These are phyloP conservation scores for Bos taurus DNA, from an alignment of 2,113 vertebrate genomes.

Conservation along the genomic window DNA sequence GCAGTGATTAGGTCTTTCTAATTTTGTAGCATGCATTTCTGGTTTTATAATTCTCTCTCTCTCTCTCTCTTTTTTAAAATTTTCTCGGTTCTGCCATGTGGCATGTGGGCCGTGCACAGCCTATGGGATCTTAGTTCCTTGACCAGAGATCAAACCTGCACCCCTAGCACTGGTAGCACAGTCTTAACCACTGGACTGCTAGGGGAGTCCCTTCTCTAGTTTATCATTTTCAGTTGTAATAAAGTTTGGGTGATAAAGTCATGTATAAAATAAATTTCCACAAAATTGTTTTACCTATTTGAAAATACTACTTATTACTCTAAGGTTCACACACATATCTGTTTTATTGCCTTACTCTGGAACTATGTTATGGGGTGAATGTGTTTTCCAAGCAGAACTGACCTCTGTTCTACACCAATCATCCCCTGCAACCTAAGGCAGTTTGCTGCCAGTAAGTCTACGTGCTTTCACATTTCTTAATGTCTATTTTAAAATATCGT, in stretches of 20 bases:
- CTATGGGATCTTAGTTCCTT: neutral
- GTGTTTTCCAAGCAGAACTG: constrained; percentile 8
- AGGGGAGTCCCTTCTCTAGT: neutral
- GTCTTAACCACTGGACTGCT: neutral
- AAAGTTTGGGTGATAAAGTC: neutral
- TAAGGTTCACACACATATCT: neutral
- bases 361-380: neutral
- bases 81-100: accelerated
- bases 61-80: neutral
- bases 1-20: neutral
- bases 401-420: neutral
- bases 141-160: neutral
- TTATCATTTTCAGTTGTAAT: neutral
- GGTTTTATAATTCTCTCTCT: neutral
- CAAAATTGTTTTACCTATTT: neutral
- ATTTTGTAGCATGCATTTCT: neutral
- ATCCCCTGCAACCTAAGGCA: neutral
- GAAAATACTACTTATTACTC: neutral
- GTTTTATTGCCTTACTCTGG: neutral
- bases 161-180: neutral
- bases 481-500: constrained; percentile 32
- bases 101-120: neutral
- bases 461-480: neutral
- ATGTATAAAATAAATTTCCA: neutral
- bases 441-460: neutral